Percentiles rank a stretch among this genome's conserved stretches.
Evolutionary conservation across 2,888 invertebrate genomes (phyloP).

Genomic region (Scelioninae gen. 1): DNA sequence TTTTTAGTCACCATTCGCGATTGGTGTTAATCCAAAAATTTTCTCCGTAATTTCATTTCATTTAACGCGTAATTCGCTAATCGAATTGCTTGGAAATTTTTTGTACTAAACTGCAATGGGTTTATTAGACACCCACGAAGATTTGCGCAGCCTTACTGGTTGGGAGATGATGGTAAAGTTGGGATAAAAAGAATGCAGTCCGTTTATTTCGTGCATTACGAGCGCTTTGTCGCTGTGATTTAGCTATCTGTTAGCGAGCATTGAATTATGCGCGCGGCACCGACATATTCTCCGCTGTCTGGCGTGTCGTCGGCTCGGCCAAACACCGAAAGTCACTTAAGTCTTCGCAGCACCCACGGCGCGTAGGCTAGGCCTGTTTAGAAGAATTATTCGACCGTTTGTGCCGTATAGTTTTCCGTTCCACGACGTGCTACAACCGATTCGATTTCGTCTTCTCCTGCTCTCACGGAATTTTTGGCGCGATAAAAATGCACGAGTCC

Average conservation of each 20-base stretch:
- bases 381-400: constrained; percentile 74
- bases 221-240: constrained; percentile 78
- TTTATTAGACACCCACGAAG: constrained; percentile 3
- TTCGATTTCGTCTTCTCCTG: constrained; percentile 57
- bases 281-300: constrained; percentile 70
- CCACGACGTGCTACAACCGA: constrained; percentile 57
- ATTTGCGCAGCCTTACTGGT: too few relatives aligned
- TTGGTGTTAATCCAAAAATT: constrained; percentile 53
- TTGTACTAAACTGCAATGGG: not conserved
- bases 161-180: constrained; percentile 1
- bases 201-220: constrained; percentile 75
- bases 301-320: constrained; percentile 78
- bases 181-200: constrained; percentile 12
- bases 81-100: too few relatives aligned
- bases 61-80: constrained; percentile 11
- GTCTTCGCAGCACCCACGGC: constrained; percentile 77
- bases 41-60: constrained; percentile 52
- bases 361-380: constrained; percentile 74
- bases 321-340: constrained; percentile 84
- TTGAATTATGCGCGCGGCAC: constrained; percentile 75
- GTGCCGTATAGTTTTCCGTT: constrained; percentile 68
- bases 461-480: constrained; percentile 53
- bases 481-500: constrained; percentile 49
- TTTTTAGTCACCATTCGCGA: constrained; percentile 22
- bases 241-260: constrained; percentile 76